These are phyloP conservation scores for Drosophila subobscura DNA, from an alignment of 1,140 invertebrate genomes.

Conservation along the genomic window DNA sequence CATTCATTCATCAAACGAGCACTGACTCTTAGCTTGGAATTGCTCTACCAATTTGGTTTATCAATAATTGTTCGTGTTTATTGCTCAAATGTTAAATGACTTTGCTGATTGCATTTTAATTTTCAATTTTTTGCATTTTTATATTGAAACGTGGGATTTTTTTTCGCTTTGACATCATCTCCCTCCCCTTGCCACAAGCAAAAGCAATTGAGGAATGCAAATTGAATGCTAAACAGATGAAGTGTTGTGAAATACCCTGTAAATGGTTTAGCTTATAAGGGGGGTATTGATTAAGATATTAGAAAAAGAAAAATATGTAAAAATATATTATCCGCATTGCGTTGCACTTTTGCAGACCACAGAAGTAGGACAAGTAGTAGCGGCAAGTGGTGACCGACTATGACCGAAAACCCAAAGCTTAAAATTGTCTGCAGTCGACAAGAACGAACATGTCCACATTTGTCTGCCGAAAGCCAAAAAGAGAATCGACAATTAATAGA, in stretches of 20 bases:
- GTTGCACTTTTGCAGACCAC: no score
- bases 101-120: slow-evolving; percentile 70
- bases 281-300: not conserved
- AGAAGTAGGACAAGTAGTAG: no score
- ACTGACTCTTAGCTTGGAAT: slow-evolving; percentile 24
- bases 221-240: slow-evolving; percentile 51
- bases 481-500: no score
- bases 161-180: slow-evolving; percentile 54
- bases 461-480: no score
- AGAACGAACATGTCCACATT: no score
- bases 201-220: slow-evolving; percentile 30
- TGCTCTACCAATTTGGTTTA: slow-evolving; percentile 42
- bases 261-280: not conserved
- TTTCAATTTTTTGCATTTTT: slow-evolving; percentile 20
- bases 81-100: slow-evolving; percentile 50
- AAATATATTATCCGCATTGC: no score
- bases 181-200: not conserved
- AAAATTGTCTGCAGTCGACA: no score
- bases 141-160: slow-evolving; percentile 45
- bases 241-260: slow-evolving; percentile 1
- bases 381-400: no score
- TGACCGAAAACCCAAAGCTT: no score
- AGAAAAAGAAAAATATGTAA: not conserved
- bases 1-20: slow-evolving; percentile 27
- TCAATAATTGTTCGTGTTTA: slow-evolving; percentile 43